Evolutionary conservation across 2,113 vertebrate species (phyloP), one percentile per base, ranked within the genome.

Genomic region (Suricata suricatta): DNA sequence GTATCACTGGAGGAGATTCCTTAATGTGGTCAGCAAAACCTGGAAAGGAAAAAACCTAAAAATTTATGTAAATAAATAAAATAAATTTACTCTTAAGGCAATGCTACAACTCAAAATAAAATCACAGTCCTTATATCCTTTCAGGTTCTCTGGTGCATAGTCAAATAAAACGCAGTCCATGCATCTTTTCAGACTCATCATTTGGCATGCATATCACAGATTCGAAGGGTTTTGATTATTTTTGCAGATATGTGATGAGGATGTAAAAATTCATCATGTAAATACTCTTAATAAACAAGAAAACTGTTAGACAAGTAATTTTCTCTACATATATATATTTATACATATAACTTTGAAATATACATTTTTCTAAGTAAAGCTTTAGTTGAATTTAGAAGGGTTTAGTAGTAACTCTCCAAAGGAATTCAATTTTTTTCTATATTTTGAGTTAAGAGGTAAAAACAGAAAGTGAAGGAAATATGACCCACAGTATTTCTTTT

Each of bases 71-170:
- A 97, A 96, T 92, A 98, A 95, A 98, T 96, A 98, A 97, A 98
- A 98, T 95, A 92, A 94, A 98, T 98, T 97, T 98, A 97, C 88
- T 98, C 82, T 98, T 97, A 91, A 97, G 87, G 93, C 91, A 98
- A 98, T 97, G 95, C 89, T 98, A 98, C 64, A 97, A 98, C 97
- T 98, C 98, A 99, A 99, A 99, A 99, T 99, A 99, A 99, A 99
- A 99, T 99, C 99, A 99, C 99, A 99, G 99, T 99, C 99, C 99
- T 99, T 98, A 98, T 99, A 98, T 99, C 99, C 98, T 99, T 98
- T 99, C 98, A 96, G 97, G 98, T 98, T 98, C 98, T 98, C 99
- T 98, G 97, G 98, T 99, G 98, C 98, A 99, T 99, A 99, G 99
- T 99, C 98, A 98, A 99, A 99, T 98, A 98, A 98, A 98, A 97